Base-by-base conservation (phyloP, 2,797 vertebrate species). In the Gymnopithys bicolor region DNA sequence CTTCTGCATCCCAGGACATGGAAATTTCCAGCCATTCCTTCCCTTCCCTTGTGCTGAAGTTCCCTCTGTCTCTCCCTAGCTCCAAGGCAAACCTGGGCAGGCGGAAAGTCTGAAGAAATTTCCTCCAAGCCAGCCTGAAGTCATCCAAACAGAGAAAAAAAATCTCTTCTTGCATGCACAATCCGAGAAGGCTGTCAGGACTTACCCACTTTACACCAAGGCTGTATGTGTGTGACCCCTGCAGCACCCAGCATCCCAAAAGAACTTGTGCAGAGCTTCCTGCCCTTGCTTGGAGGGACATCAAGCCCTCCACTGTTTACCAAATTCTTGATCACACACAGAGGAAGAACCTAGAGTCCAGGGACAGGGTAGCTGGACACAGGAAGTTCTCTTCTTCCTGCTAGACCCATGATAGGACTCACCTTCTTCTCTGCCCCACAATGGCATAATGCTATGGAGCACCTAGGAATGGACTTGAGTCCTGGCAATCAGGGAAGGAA, bases 11-110 rank as follows among this genome's bases (percentile, higher is more conserved):
- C 76, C 39, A 63, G 49, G 35, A 84, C 66, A 62, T 24, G 55
- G 95, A 96, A 95, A 86, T 84, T 96, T 95, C 74, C 91, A 96
- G 43, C 35, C 53, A 43, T 81, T 94, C 70, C 71, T 94, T 92
- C 78, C 63, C 39, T 69, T 92, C 46, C 43, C 71, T 52, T 58
- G 30, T 43, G 53, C 46, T 51, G 58, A 90, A 94, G 66, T 78
- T 86, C 76, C 62, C 73, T 37, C 43, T 43, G 69, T 49, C 51
- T 88, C 35, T 86, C 18, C 32, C 22, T 24, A 82, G 28, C 73
- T 84, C 66, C 4, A 1, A 82, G 70, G 69, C 77, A 87, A 93
- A 93, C 35, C 46, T 45, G 43, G 45, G 87, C 79, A 90, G 83
- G 93, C 0, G 55, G 95, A 95, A 96, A 96, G 77, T 87, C 25